phyloP scores from a whole-genome alignment of 35 echinoderm and acorn worm genomes.

The Anneissia japonica region DNA sequence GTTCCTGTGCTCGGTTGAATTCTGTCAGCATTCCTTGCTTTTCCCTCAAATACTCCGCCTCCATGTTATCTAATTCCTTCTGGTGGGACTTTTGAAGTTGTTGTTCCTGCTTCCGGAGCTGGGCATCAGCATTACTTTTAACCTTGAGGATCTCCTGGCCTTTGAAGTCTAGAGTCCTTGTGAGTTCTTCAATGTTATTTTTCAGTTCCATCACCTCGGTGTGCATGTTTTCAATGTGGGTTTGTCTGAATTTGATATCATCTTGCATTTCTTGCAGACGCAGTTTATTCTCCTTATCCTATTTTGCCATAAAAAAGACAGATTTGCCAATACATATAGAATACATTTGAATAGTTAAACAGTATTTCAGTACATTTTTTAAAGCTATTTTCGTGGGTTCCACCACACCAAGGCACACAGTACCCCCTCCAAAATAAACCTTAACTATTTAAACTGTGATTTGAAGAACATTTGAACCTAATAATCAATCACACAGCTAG shows the following conservation, averaged over 20 bases:
- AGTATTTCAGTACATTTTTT: too few species aligned
- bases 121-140: conserved; percentile 63
- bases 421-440: too few species aligned
- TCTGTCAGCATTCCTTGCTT: conserved; percentile 75
- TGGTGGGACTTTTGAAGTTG: conserved; percentile 38
- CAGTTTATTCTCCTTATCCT: conserved; percentile 70
- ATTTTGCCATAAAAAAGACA: not conserved
- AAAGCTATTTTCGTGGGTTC: too few species aligned
- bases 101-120: conserved; percentile 66
- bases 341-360: too few species aligned
- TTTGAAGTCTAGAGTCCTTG: conserved; percentile 78
- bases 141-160: conserved; percentile 77
- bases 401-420: too few species aligned
- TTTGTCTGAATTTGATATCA: conserved; percentile 65
- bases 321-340: too few species aligned
- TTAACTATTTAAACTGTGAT: too few species aligned
- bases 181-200: conserved; percentile 32
- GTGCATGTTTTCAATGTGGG: conserved; percentile 74
- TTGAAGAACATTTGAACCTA: too few species aligned
- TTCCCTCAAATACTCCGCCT: conserved; percentile 73
- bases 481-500: too few species aligned
- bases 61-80: conserved; percentile 46
- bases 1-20: conserved; percentile 86
- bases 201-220: conserved; percentile 48
- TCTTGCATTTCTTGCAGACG: conserved; percentile 59